Conservation (phyloP, 2,797 vertebrate species). For the Propithecus deckenii region DNA sequence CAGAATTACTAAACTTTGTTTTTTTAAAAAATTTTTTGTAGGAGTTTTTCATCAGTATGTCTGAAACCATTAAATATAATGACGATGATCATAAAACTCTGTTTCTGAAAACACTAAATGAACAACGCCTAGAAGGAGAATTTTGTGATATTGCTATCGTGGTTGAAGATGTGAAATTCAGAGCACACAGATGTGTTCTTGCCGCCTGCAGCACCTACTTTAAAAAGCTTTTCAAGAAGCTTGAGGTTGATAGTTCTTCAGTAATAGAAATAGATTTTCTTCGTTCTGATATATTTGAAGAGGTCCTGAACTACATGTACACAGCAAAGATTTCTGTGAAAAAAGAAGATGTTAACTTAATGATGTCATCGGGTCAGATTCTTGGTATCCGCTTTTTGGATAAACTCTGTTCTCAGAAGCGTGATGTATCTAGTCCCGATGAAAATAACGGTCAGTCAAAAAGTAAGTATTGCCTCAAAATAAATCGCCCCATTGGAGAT, state of each 20-base stretch:
- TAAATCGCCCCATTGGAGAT: slow-evolving; percentile 93
- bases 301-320: slow-evolving; percentile 98
- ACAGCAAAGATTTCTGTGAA: slow-evolving; percentile 95
- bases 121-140: slow-evolving; percentile 96
- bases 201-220: slow-evolving; percentile 98
- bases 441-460: slow-evolving; percentile 90
- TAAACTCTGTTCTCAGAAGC: slow-evolving; percentile 96
- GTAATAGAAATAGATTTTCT: slow-evolving; percentile 98
- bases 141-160: slow-evolving; percentile 97
- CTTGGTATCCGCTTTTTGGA: slow-evolving; percentile 96
- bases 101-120: slow-evolving; percentile 96
- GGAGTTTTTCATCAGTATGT: slow-evolving; percentile 95
- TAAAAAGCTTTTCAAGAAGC: slow-evolving; percentile 97
- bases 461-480: slow-evolving; percentile 95
- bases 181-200: slow-evolving; percentile 95
- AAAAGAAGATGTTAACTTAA: slow-evolving; percentile 97
- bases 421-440: slow-evolving; percentile 93
- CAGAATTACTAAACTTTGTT: background rate
- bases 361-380: slow-evolving; percentile 98
- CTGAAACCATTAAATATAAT: slow-evolving; percentile 97
- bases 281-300: slow-evolving; percentile 96
- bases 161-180: slow-evolving; percentile 97
- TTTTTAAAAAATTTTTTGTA: slow-evolving; percentile 58
- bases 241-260: slow-evolving; percentile 95
- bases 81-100: slow-evolving; percentile 98